Base-by-base conservation (phyloP, 1,140 invertebrate genomes). In the Heliconius hewitsoni region DNA sequence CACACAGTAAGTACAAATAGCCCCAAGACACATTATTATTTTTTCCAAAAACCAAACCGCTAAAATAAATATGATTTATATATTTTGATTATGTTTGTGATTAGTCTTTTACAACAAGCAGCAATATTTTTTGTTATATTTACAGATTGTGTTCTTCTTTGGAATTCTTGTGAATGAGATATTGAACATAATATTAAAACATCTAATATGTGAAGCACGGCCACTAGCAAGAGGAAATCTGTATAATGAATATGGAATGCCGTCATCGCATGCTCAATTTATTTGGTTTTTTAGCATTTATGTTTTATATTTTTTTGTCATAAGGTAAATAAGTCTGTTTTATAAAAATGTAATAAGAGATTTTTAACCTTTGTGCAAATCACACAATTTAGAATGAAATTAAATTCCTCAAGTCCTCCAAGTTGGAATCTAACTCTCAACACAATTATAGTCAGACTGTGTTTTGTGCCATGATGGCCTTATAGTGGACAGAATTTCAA, bases 211-310 rank as follows among this genome's bases (percentile, higher is more conserved):
- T 90, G 97, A 98, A 95, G 94, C 96, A 71, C 95, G 98, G 87
- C 98, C 98, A 74, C 90, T 97, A 80, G 93, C 92, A 82, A 95
- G 97, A 87, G 95, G 96, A 84, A 90, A 95, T 83, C 89, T 98
- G 46, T 97, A 97, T 86, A 97, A 96, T 85, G 98, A 98, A 95
- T 98, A 98, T 96, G 98, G 98, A 86, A 99, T 99, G 98, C 98
- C 98, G 71, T 99, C 98, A 37, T 97, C 97, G 74, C 98, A 99
- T 95, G 96, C 98, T 84, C 98, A 98, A 94, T 98, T 98, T 93
- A 97, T 98, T 95, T 98, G 97, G 97, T 99, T 98, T 94, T 98
- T 98, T 94, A 96, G 97, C 78, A 96, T 96, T 71, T 99, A 98
- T 93, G 96, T 97, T 82, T 95, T 97, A 84, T 97, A 98, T 92